phyloP scores from a whole-genome alignment of 2,888 invertebrate genomes.

The Cataglyphis livida region DNA sequence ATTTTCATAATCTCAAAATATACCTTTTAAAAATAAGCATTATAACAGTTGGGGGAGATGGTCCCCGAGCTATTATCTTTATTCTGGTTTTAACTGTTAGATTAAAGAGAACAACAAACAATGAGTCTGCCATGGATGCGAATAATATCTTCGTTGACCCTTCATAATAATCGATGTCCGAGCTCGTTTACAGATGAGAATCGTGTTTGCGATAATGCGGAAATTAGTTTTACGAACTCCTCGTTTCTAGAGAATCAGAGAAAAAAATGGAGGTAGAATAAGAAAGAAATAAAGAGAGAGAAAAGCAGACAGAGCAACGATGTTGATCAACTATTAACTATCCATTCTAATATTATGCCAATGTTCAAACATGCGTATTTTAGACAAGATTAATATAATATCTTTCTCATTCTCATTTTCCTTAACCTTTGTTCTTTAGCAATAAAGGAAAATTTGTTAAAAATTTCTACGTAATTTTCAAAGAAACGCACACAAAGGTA shows the following conservation, averaged over 20 bases:
- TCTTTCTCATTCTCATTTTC: constrained; percentile 32
- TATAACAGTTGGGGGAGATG: not conserved
- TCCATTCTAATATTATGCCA: constrained; percentile 20
- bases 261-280: not conserved
- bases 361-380: constrained; percentile 69
- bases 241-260: constrained; percentile 49
- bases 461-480: not conserved
- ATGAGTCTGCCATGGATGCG: not conserved
- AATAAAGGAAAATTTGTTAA: constrained; percentile 54
- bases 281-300: constrained; percentile 28
- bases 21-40: not conserved
- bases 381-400: constrained; percentile 62
- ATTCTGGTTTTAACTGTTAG: not conserved
- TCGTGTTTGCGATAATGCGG: constrained; percentile 53
- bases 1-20: not conserved
- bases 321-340: constrained; percentile 66
- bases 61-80: constrained; percentile 3
- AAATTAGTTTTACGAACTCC: constrained; percentile 79
- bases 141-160: constrained; percentile 22
- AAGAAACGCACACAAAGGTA: not conserved
- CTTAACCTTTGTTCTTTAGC: not conserved
- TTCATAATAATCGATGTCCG: constrained; percentile 9
- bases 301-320: not conserved
- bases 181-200: constrained; percentile 18
- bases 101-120: constrained; percentile 29